Percentiles rank a stretch among this genome's conserved stretches.
These are phyloP conservation scores for Platycnemis pennipes DNA, from an alignment of 2,888 invertebrate genomes.

Conservation along the genomic window DNA sequence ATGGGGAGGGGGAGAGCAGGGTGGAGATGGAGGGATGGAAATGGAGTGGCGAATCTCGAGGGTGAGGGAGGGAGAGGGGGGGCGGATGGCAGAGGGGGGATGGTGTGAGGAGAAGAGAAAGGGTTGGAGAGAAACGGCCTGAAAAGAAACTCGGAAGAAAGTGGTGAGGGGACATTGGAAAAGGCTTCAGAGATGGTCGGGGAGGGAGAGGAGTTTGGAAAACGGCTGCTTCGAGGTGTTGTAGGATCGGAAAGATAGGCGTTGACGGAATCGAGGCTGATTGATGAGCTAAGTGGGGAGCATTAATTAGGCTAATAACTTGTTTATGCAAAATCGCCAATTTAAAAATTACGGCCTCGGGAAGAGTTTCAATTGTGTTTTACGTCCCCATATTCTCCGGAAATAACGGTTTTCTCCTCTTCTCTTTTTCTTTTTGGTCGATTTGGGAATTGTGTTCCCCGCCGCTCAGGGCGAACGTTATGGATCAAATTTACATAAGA, in stretches of 20 bases:
- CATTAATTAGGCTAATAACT: constrained; percentile 22
- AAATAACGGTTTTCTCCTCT: neutral
- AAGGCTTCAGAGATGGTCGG: neutral
- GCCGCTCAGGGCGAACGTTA: neutral
- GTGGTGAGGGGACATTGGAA: neutral
- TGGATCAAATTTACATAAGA: neutral
- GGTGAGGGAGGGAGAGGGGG: neutral
- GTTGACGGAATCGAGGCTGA: neutral
- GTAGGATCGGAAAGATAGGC: neutral
- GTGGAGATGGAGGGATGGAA: neutral
- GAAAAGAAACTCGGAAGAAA: neutral
- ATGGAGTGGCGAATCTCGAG: neutral
- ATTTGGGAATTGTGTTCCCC: neutral
- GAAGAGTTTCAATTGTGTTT: neutral
- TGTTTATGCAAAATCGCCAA: constrained; percentile 28
- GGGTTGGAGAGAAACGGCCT: neutral
- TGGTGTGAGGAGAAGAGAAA: no score
- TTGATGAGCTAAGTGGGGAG: neutral
- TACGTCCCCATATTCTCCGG: neutral
- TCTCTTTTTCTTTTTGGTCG: neutral
- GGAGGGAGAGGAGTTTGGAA: neutral
- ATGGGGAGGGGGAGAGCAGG: neutral
- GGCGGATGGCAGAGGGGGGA: no score
- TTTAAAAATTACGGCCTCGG: neutral
- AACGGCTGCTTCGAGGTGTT: constrained; percentile 12